Evolutionary conservation across 2,797 vertebrate genomes (phyloP), one percentile per base, ranked within the genome.

Genomic region (Gadopsis marmoratus): DNA sequence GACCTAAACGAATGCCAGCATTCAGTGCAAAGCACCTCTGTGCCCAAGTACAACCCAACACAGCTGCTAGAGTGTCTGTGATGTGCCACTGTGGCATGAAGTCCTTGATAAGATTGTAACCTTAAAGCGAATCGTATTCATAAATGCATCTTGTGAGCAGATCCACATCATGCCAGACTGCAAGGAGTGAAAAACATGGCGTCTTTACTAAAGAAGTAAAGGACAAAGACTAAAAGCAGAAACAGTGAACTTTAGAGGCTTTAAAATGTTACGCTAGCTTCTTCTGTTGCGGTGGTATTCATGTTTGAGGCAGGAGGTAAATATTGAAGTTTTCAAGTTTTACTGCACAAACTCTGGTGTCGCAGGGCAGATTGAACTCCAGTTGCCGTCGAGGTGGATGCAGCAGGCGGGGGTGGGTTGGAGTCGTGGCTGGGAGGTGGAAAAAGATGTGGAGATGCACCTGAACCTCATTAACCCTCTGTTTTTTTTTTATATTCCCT

Each of bases 381-480:
- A 17, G 23, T 33, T 53, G 69, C 51, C 14, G 26, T 41, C 0
- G 31, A 65, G 69, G 33, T 68, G 37, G 61, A 66, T 63, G 66
- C 68, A 7, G 74, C 54, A 53, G 74, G 73, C 39, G 45, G 73
- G 55, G 67, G 80, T 8, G 48, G 8, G 58, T 3, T 62, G 45
- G 47, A 76, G 74, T 29, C 9, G 31, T 60, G 61, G 63, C 73
- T 29, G 21, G n/a, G 60, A 67, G 65, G 67, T 75, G 78, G 71
- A 67, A 17, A 53, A 56, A 76, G 63, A 85, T 1, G 60, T 85
- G 72, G 39, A 78, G 56, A 17, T 1, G 71, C 56, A 77, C 66
- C 83, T 77, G 78, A 83, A 88, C 86, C 86, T 88, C 71, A 85
- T 90, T 90, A 89, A 89, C 90, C 80, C 65, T 47, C 54, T 12